phyloP scores from a whole-genome alignment of 2,113 vertebrate genomes.

The Grallaria varia region DNA sequence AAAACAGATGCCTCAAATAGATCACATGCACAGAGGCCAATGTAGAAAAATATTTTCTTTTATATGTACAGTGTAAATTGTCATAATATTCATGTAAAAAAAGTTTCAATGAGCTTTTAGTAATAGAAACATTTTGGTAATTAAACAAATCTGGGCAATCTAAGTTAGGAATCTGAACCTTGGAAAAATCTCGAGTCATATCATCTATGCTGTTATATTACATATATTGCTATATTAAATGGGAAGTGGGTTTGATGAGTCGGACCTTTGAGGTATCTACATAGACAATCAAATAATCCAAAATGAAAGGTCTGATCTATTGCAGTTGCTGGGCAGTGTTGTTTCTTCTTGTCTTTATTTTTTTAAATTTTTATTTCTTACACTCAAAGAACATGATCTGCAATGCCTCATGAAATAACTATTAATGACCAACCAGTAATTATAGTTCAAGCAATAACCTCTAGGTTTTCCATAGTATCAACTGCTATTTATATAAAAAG shows the following conservation, averaged over 20 bases:
- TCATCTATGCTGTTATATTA: neutral
- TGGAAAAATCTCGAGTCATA: neutral
- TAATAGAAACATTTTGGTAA: neutral
- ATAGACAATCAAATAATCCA: neutral
- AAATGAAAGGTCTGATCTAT: neutral
- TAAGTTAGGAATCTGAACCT: neutral
- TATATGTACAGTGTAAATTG: neutral
- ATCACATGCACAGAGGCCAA: neutral
- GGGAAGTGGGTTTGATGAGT: neutral
- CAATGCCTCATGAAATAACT: neutral
- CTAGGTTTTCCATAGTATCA: neutral
- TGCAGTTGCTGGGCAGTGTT: neutral
- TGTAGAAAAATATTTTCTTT: neutral
- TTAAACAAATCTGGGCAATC: neutral
- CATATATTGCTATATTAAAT: neutral
- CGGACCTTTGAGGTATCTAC: neutral
- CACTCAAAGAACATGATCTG: neutral
- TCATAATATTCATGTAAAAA: neutral
- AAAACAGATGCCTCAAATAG: neutral
- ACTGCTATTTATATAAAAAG: neutral
- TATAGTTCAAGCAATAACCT: neutral
- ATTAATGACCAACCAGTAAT: neutral
- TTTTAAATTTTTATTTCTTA: neutral
- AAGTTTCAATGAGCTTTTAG: neutral
- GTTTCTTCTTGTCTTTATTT: neutral